Conservation (phyloP, 2,888 invertebrate species). For the Aporophyla nigra region DNA sequence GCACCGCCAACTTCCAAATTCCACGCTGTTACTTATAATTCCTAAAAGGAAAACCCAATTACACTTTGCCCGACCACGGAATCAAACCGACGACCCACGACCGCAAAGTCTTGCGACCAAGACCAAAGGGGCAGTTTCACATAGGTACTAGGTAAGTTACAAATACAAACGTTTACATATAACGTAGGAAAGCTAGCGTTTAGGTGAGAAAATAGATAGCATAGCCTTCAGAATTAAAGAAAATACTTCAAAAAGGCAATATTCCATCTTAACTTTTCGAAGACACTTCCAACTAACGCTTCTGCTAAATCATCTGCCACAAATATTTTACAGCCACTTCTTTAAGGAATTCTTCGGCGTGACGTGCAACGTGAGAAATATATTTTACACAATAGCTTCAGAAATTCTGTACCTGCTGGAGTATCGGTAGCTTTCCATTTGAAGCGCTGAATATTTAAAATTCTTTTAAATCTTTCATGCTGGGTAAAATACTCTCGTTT, state of each 20-base stretch:
- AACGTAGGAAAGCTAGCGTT: neutral
- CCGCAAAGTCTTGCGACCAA: no score
- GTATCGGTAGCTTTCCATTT: slow-evolving; percentile 37
- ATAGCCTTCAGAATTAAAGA: neutral
- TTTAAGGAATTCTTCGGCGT: slow-evolving; percentile 10
- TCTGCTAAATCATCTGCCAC: neutral
- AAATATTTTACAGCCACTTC: slow-evolving; percentile 31
- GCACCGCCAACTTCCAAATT: no score
- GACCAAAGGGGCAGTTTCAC: no score
- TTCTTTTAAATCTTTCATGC: slow-evolving; percentile 47
- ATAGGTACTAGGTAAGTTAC: neutral
- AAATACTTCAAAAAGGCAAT: neutral
- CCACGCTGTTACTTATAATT: no score
- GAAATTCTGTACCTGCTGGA: slow-evolving; percentile 21
- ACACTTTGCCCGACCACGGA: no score
- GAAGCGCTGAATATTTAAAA: slow-evolving; percentile 43
- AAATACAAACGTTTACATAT: neutral
- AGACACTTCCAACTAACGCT: neutral
- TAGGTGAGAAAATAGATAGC: neutral
- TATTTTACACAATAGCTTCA: slow-evolving; percentile 17
- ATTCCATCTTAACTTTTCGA: neutral
- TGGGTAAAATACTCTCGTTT: slow-evolving; percentile 6
- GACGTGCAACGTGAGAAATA: slow-evolving; percentile 26
- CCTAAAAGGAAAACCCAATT: no score
- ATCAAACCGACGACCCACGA: no score